phyloP scores from a whole-genome alignment of 2,113 vertebrate species.

The Protobothrops mucrosquamatus region DNA sequence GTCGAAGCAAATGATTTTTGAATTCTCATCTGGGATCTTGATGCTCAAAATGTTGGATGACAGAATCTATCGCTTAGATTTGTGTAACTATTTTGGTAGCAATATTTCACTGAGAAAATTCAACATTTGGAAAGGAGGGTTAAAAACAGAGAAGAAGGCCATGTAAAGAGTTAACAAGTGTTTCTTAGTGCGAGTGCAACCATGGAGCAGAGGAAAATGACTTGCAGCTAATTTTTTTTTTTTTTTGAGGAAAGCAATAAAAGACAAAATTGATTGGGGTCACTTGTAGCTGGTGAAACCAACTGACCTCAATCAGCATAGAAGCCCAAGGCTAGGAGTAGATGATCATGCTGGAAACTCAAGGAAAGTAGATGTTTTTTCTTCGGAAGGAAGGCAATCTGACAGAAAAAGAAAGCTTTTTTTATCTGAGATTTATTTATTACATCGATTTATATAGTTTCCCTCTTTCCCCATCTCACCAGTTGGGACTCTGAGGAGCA shows the following conservation, averaged over 20 bases:
- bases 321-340: neutral
- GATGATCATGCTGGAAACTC: neutral
- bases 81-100: neutral
- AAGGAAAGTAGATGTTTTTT: neutral
- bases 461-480: neutral
- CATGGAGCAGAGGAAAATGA: neutral
- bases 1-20: neutral
- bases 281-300: neutral
- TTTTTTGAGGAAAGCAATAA: neutral
- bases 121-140: neutral
- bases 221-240: neutral
- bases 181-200: neutral
- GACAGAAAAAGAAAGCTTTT: neutral
- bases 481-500: neutral
- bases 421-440: neutral
- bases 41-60: neutral
- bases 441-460: neutral
- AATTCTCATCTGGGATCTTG: neutral
- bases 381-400: neutral
- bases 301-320: constrained; percentile 27
- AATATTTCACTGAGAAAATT: neutral
- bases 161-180: neutral
- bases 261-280: constrained; percentile 23
- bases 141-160: neutral
- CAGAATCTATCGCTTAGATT: neutral